Base-by-base conservation (phyloP, 2,888 invertebrate genomes). In the Acleris cristana region DNA sequence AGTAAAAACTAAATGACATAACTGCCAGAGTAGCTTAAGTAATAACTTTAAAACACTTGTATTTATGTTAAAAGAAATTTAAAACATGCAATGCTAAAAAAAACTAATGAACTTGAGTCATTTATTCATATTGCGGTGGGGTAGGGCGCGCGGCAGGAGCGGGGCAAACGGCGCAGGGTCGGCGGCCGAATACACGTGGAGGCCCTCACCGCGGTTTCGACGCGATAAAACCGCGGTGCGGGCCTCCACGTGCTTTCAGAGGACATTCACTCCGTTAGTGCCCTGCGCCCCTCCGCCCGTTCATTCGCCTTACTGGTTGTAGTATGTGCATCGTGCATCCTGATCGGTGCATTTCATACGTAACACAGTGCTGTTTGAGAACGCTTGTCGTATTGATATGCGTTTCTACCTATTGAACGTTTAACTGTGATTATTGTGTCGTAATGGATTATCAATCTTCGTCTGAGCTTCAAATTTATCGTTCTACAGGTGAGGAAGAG, bases 401-500 rank as follows among this genome's bases (percentile, higher is more conserved):
- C 74, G 74, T 72, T 73, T 71, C 40, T 40, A 40, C 40, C 40
- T 73, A 74, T 70, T 72, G 73, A 69, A 72, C 64, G 72, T 67
- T 64, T 67, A 69, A 65, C 72, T 60, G 54, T 71, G 69, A 59
- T 49, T 58, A 67, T 45, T 18, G 23, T 48, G 57, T 59, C 19
- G 76, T 73, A 79, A 85, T 85, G 86, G 80, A 82, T 71, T 74
- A 80, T 64, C 69, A 79, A 73, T 65, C 76, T 63, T 69, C 71
- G 76, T 79, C 81, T 85, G 79, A 85, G 79, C 71, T 81, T 72
- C 79, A 80, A 69, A 75, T 79, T 71, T 83, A 77, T 87, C 83
- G 76, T 85, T 87, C 84, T 81, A 70, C 90, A 94, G 94, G 90
- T 90, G 94, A 81, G 81, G 92, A 91, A 71, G 92, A 91, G 79